These are phyloP conservation scores for Stenoptilia bipunctidactyla DNA, from an alignment of 2,888 invertebrate species.

Conservation along the genomic window DNA sequence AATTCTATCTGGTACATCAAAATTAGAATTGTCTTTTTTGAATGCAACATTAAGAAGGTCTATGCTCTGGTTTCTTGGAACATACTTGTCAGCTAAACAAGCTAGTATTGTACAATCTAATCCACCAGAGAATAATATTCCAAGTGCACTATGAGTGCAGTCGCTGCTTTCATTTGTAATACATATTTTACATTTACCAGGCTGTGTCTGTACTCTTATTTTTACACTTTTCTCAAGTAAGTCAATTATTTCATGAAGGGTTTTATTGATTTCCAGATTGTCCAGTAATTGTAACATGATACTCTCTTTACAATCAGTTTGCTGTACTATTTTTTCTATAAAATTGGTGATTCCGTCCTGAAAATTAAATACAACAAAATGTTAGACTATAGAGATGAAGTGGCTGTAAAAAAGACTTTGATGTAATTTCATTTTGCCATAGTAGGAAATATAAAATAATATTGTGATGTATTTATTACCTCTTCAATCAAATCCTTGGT, in stretches of 20 bases:
- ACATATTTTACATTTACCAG: constrained; percentile 74
- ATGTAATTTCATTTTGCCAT: background rate
- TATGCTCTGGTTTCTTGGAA: constrained; percentile 76
- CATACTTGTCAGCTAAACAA: constrained; percentile 79
- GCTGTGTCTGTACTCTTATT: constrained; percentile 72
- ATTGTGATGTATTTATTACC: constrained; percentile 14
- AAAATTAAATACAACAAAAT: no score
- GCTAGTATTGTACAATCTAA: constrained; percentile 95
- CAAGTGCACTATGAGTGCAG: constrained; percentile 77
- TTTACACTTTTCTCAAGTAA: constrained; percentile 72
- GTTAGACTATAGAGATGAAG: no score
- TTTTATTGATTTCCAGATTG: constrained; percentile 36
- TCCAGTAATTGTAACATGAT: constrained; percentile 49
- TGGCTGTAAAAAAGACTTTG: no score
- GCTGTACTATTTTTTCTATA: constrained; percentile 28
- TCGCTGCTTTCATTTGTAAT: constrained; percentile 23
- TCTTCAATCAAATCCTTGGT: constrained; percentile 23
- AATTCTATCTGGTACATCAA: constrained; percentile 86
- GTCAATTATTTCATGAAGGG: constrained; percentile 52
- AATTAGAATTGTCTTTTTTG: constrained; percentile 64
- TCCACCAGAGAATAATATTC: constrained; percentile 95
- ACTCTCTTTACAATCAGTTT: constrained; percentile 27
- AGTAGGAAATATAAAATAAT: background rate
- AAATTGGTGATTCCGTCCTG: constrained; percentile 7
- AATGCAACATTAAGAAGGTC: constrained; percentile 97